phyloP scores from a whole-genome alignment of 2,113 vertebrate genomes.

The Nothoprocta pentlandii region DNA sequence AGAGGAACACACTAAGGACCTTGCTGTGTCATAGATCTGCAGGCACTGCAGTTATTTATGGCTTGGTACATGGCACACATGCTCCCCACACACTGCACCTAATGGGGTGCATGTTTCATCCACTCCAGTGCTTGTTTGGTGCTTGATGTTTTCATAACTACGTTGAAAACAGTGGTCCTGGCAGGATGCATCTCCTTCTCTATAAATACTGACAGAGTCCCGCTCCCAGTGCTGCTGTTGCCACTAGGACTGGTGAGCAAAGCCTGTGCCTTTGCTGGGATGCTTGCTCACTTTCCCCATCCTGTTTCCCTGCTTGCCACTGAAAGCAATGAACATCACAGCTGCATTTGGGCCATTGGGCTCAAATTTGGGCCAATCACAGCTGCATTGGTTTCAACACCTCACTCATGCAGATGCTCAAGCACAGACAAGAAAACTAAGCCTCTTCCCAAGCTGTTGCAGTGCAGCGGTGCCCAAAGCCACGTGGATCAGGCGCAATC shows the following conservation, averaged over 20 bases:
- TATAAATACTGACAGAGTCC: background rate
- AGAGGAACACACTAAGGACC: background rate
- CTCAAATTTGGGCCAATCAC: background rate
- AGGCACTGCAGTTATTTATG: background rate
- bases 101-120: background rate
- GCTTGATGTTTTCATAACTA: background rate
- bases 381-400: background rate
- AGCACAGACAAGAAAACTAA: background rate
- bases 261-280: fast-evolving
- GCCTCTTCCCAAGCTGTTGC: background rate
- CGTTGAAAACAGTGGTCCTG: background rate
- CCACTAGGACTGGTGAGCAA: background rate
- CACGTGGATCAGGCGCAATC: background rate
- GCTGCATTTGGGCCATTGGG: background rate
- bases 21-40: fast-evolving
- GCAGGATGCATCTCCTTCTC: background rate
- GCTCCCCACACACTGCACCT: fast-evolving
- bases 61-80: fast-evolving
- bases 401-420: background rate
- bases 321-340: background rate
- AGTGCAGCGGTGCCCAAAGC: background rate
- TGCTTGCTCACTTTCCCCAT: fast-evolving
- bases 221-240: fast-evolving
- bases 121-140: background rate
- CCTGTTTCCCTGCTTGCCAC: fast-evolving